Conservation (phyloP, 2,888 invertebrate species). For the Cheiracanthium punctorium region DNA sequence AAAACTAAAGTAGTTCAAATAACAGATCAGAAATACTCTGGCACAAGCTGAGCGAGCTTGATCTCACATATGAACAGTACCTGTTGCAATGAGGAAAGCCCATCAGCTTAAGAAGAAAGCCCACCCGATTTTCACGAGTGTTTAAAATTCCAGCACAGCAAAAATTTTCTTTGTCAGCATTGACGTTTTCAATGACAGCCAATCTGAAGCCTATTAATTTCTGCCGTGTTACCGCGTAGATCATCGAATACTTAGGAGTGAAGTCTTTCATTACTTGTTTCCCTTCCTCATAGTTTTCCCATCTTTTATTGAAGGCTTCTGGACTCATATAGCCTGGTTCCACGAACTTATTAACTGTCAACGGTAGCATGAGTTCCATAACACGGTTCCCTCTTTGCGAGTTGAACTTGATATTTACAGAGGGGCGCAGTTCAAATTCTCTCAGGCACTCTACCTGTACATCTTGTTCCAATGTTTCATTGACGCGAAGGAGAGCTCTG, state of each 20-base stretch:
- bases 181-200: neutral
- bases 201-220: conserved; percentile 29
- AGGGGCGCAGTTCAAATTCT: conserved; percentile 18
- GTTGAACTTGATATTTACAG: conserved; percentile 8
- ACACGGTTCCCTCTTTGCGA: neutral
- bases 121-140: neutral
- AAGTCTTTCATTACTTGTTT: neutral
- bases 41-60: neutral
- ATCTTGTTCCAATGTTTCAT: conserved; percentile 7
- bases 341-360: conserved; percentile 52
- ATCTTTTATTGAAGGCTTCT: neutral
- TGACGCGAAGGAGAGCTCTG: neutral
- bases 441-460: conserved; percentile 29
- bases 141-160: neutral
- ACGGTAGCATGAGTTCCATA: conserved; percentile 21
- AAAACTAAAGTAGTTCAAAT: neutral
- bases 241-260: conserved; percentile 23
- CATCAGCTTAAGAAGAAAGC: neutral
- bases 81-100: neutral
- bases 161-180: neutral
- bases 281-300: neutral
- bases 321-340: conserved; percentile 19
- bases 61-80: neutral
- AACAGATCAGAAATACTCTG: neutral
- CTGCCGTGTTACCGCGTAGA: neutral